These are phyloP conservation scores for Dendrophyllia cribrosa DNA, from an alignment of 64 coral and sea anemone genomes.

Conservation along the genomic window DNA sequence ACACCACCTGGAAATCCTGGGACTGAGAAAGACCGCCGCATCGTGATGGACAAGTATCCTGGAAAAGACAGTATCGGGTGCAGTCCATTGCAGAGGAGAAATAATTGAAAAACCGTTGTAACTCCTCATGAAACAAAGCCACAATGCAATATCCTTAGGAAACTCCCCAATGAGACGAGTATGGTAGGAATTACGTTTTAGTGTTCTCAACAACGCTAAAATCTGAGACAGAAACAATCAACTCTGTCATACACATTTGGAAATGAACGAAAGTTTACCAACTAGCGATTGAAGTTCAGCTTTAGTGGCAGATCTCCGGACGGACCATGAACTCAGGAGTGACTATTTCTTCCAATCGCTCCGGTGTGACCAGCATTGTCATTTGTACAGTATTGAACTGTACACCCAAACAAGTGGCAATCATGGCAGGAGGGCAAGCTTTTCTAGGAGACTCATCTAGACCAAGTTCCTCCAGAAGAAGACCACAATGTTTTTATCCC, in stretches of 20 bases:
- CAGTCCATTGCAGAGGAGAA: neutral
- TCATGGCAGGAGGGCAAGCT: neutral
- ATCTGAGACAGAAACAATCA: neutral
- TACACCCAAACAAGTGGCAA: slow-evolving; percentile 11
- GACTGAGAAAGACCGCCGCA: neutral
- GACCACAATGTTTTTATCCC: no score
- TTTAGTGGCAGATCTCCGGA: neutral
- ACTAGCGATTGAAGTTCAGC: neutral
- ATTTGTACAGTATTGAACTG: slow-evolving; percentile 4
- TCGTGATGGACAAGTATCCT: slow-evolving; percentile 15
- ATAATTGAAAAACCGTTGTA: neutral
- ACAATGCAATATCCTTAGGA: neutral
- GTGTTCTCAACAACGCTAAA: neutral
- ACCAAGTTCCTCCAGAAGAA: neutral
- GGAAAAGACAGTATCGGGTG: neutral
- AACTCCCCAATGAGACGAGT: neutral
- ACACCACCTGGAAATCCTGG: neutral
- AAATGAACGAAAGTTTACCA: neutral
- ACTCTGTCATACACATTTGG: slow-evolving; percentile 23
- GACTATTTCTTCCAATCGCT: neutral
- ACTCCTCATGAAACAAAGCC: neutral
- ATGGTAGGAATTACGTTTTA: neutral
- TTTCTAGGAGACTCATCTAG: neutral
- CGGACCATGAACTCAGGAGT: neutral
- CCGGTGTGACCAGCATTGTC: neutral